phyloP scores from a whole-genome alignment of 2,113 vertebrate genomes.

The Nycticebus coucang region DNA sequence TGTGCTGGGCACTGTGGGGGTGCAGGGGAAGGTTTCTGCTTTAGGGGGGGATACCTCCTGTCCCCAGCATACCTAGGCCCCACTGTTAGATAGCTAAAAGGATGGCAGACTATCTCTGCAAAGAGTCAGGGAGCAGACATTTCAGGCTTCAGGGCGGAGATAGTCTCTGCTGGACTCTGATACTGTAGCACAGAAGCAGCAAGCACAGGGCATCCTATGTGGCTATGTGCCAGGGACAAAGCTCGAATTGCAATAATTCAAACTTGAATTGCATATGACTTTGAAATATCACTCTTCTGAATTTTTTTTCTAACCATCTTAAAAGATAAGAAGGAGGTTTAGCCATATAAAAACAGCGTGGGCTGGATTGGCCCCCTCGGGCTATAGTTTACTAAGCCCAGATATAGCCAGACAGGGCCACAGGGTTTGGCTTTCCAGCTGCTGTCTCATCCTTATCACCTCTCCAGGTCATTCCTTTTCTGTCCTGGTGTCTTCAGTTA shows the following conservation, averaged over 20 bases:
- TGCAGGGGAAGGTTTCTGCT: not conserved
- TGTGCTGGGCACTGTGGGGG: not conserved
- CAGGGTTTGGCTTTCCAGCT: rapidly evolving
- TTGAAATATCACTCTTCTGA: not conserved
- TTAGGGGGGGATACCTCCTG: not conserved
- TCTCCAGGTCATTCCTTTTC: not conserved
- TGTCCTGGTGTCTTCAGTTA: not conserved
- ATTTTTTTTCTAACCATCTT: not conserved
- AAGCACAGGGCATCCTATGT: rapidly evolving
- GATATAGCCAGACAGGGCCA: not conserved
- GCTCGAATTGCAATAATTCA: not conserved
- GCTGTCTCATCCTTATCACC: not conserved
- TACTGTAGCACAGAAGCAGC: not conserved
- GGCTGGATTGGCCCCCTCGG: not conserved
- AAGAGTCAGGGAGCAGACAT: not conserved
- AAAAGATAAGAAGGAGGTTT: not conserved
- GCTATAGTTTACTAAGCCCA: not conserved
- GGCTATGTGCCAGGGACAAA: not conserved
- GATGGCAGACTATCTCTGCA: not conserved
- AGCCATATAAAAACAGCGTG: not conserved
- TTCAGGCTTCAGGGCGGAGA: not conserved
- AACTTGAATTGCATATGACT: too few species aligned
- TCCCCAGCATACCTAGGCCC: not conserved
- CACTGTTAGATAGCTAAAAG: not conserved
- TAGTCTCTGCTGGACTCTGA: not conserved